Percentiles rank a stretch among this genome's conserved stretches.
phyloP scores from a whole-genome alignment of 2,797 vertebrate species.

The Anguilla anguilla region DNA sequence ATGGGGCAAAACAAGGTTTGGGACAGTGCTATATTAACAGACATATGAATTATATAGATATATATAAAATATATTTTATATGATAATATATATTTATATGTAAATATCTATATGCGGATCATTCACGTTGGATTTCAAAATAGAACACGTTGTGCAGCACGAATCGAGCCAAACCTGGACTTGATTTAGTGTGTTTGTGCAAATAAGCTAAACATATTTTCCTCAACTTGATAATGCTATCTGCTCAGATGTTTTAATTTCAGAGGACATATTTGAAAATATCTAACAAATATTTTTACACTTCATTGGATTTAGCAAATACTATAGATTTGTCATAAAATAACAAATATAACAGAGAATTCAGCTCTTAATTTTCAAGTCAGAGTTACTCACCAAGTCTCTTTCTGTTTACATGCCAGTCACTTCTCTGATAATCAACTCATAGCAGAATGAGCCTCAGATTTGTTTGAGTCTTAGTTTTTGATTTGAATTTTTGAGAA shows the following conservation, averaged over 20 bases:
- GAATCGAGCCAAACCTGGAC: conserved; percentile 24
- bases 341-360: conserved; percentile 4
- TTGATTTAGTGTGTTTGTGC: conserved; percentile 9
- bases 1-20: neutral
- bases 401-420: neutral
- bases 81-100: conserved; percentile 27
- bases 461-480: neutral
- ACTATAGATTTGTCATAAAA: neutral
- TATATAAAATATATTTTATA: conserved; percentile 20
- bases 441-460: neutral
- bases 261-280: conserved; percentile 26
- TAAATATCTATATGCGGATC: conserved; percentile 16
- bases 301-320: neutral
- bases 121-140: neutral
- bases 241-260: conserved; percentile 30
- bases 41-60: conserved; percentile 20
- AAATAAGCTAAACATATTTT: conserved; percentile 31
- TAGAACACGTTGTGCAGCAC: neutral
- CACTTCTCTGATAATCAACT: neutral
- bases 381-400: neutral
- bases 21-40: conserved; percentile 9
- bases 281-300: conserved; percentile 21
- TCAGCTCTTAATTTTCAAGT: neutral
- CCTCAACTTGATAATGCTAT: conserved; percentile 22
- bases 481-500: neutral